Evolutionary conservation across 2,797 vertebrate genomes (phyloP).

Genomic region (Acipenser transmontanus): DNA sequence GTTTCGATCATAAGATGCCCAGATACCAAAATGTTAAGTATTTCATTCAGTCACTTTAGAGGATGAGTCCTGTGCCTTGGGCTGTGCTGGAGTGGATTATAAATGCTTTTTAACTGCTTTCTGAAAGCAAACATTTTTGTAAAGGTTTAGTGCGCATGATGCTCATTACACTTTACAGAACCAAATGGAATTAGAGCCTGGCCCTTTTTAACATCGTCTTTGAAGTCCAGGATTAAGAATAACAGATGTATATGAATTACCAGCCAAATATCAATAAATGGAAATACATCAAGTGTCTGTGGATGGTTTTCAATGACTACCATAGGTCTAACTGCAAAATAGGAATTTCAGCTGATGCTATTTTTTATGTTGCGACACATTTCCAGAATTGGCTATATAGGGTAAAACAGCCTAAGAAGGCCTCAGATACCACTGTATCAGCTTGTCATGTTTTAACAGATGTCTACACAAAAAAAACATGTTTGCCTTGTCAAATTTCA

Average conservation of each 20-base stretch:
- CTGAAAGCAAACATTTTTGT: constrained; percentile 53
- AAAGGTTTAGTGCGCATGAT: constrained; percentile 48
- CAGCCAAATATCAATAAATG: constrained; percentile 73
- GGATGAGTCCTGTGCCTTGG: constrained; percentile 6
- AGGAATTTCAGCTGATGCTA: constrained; percentile 54
- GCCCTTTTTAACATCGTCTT: constrained; percentile 43
- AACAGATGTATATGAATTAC: constrained; percentile 67
- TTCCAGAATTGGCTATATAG: constrained; percentile 28
- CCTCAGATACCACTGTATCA: constrained; percentile 20
- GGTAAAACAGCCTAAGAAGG: constrained; percentile 26
- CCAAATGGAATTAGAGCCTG: constrained; percentile 63
- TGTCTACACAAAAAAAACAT: too few relatives aligned
- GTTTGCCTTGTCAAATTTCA: too few relatives aligned
- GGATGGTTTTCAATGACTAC: constrained; percentile 55
- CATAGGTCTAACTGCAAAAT: constrained; percentile 53
- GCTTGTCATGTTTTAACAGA: too few relatives aligned
- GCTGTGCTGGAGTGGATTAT: not conserved
- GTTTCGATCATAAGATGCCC: constrained; percentile 10
- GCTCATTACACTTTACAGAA: constrained; percentile 54
- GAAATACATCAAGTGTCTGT: constrained; percentile 65
- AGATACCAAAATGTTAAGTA: constrained; percentile 13
- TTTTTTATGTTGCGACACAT: constrained; percentile 39
- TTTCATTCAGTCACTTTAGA: constrained; percentile 9
- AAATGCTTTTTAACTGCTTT: constrained; percentile 13
- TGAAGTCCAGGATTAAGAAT: constrained; percentile 40